phyloP scores from a whole-genome alignment of 2,888 invertebrate species.

The Troides helena region DNA sequence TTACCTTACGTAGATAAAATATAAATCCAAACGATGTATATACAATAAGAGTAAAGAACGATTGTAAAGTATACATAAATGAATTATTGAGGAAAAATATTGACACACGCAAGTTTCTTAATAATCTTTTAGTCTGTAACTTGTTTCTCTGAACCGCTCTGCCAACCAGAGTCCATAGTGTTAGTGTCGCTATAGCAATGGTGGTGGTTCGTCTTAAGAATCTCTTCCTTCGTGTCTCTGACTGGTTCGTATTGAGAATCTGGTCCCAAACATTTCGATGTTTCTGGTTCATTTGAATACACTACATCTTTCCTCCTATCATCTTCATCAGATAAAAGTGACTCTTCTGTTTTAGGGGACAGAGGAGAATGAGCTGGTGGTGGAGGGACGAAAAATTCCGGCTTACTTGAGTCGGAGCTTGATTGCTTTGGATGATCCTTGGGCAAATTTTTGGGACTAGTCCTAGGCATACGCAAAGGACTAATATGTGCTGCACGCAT shows the following conservation, averaged over 20 bases:
- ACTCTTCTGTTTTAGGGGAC: conserved; percentile 71
- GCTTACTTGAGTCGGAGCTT: conserved; percentile 52
- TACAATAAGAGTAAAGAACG: conserved; percentile 7
- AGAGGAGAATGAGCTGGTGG: conserved; percentile 59
- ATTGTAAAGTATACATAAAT: conserved; percentile 1
- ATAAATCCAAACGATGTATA: not conserved
- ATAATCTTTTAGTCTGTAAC: conserved; percentile 62
- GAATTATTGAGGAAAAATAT: conserved; percentile 4
- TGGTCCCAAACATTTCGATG: conserved; percentile 62
- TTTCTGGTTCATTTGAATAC: conserved; percentile 64
- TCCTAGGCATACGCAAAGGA: conserved; percentile 56
- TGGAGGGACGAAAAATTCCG: conserved; percentile 58
- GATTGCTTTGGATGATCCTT: conserved; percentile 59
- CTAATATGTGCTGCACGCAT: conserved; percentile 57
- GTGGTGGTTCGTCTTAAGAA: conserved; percentile 67
- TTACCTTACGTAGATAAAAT: not conserved
- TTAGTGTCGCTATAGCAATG: conserved; percentile 81
- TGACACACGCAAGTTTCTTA: not conserved
- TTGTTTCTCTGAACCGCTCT: conserved; percentile 83
- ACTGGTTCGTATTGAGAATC: conserved; percentile 71
- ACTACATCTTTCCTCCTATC: conserved; percentile 50
- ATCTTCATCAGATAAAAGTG: conserved; percentile 66
- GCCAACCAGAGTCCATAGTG: conserved; percentile 86
- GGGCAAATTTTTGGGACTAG: conserved; percentile 55
- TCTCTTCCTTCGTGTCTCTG: conserved; percentile 61